A percentile compares a stretch with the other conserved stretches of the same genome.
These are phyloP conservation scores for Jacana jacana DNA, from an alignment of 2,113 vertebrate species.

Conservation along the genomic window DNA sequence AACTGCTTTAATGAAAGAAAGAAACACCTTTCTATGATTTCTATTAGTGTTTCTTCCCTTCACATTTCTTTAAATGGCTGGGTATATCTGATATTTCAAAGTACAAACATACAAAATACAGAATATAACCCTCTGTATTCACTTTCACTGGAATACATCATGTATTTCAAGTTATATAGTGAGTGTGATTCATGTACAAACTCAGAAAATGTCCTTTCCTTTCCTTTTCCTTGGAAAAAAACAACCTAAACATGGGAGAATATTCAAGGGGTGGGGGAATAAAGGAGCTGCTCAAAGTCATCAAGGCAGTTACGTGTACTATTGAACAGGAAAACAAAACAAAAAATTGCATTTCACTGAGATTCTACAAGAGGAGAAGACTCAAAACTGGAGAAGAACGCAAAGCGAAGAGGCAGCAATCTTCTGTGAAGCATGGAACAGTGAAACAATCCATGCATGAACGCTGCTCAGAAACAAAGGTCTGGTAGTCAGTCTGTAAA, in stretches of 20 bases:
- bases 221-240: too few relatives aligned
- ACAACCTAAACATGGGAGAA: neutral
- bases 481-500: neutral
- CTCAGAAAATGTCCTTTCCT: neutral
- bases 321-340: neutral
- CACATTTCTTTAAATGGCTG: neutral
- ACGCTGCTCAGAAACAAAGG: neutral
- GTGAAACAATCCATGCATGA: neutral
- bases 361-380: neutral
- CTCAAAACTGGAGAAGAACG: neutral
- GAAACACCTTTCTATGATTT: neutral
- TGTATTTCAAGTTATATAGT: rapidly evolving
- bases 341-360: neutral
- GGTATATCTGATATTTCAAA: neutral
- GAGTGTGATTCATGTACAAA: neutral
- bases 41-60: neutral
- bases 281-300: neutral
- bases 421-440: neutral
- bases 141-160: neutral
- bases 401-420: neutral
- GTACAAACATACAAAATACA: neutral
- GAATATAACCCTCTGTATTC: neutral
- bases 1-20: neutral
- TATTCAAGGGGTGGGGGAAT: neutral
- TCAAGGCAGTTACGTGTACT: neutral